Evolutionary conservation across 2,888 invertebrate genomes (phyloP).

Genomic region (Neoscelio sp.): DNA sequence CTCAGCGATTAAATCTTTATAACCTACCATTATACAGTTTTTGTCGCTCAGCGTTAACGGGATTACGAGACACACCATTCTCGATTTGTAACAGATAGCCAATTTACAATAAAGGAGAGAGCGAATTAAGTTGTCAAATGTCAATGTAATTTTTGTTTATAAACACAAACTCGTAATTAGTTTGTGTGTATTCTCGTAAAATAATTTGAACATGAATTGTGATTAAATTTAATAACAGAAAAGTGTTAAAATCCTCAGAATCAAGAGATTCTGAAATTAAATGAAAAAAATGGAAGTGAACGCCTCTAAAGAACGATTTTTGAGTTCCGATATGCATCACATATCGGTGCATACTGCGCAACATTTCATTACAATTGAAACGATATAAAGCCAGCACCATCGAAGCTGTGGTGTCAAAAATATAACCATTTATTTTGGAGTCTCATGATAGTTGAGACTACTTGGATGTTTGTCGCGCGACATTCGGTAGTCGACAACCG

Average conservation of each 20-base stretch:
- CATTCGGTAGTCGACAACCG: conserved; percentile 32
- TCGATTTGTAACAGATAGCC: conserved; percentile 42
- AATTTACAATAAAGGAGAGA: conserved; percentile 47
- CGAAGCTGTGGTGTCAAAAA: conserved; percentile 35
- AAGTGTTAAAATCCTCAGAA: too few relatives aligned
- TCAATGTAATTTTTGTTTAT: too few relatives aligned
- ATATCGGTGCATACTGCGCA: background rate
- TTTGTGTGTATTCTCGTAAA: too few relatives aligned
- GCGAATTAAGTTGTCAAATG: conserved; percentile 4
- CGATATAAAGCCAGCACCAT: conserved; percentile 17
- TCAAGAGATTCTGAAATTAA: too few relatives aligned
- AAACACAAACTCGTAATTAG: too few relatives aligned
- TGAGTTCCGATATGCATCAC: background rate
- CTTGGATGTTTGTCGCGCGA: conserved; percentile 45
- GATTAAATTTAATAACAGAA: too few relatives aligned
- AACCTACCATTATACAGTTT: conserved; percentile 46
- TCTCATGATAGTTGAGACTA: conserved; percentile 48
- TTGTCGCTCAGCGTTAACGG: conserved; percentile 44
- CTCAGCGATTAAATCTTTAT: conserved; percentile 36
- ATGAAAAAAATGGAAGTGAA: too few relatives aligned
- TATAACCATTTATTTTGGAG: conserved; percentile 45
- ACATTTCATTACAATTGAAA: conserved; percentile 30
- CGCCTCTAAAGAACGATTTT: background rate
- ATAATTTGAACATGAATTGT: too few relatives aligned
- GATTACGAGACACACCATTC: conserved; percentile 50